phyloP scores from a whole-genome alignment of 2,113 vertebrate species.

The Plecturocebus donacophilus region DNA sequence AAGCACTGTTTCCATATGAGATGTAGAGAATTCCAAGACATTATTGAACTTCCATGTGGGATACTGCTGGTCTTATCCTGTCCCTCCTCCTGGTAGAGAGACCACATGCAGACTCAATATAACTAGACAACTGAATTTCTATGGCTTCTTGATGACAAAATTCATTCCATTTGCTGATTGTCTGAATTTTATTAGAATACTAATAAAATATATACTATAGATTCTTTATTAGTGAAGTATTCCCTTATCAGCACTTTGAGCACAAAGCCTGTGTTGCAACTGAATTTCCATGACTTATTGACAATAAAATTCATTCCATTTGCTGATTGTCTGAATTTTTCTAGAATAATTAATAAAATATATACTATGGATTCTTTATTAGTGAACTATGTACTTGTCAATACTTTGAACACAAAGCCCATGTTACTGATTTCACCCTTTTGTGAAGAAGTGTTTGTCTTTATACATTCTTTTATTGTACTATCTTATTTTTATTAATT shows the following conservation, averaged over 20 bases:
- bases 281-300: not conserved
- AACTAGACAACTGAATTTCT: not conserved
- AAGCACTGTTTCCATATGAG: not conserved
- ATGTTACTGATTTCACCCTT: not conserved
- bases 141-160: not conserved
- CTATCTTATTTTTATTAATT: conserved; percentile 24
- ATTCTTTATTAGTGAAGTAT: conserved; percentile 9
- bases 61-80: not conserved
- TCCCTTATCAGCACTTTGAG: not conserved
- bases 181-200: not conserved
- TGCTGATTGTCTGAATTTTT: not conserved
- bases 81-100: not conserved
- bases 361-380: conserved; percentile 2
- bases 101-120: not conserved
- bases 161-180: not conserved
- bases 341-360: not conserved
- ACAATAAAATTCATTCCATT: not conserved
- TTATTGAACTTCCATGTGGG: not conserved
- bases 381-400: not conserved
- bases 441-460: not conserved
- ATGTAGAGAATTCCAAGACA: conserved; percentile 3
- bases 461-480: not conserved
- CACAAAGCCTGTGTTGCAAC: not conserved
- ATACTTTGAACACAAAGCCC: not conserved
- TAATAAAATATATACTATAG: not conserved